Evolutionary conservation across 2,113 vertebrate genomes (phyloP).

Genomic region (Thalassarche chlororhynchos): DNA sequence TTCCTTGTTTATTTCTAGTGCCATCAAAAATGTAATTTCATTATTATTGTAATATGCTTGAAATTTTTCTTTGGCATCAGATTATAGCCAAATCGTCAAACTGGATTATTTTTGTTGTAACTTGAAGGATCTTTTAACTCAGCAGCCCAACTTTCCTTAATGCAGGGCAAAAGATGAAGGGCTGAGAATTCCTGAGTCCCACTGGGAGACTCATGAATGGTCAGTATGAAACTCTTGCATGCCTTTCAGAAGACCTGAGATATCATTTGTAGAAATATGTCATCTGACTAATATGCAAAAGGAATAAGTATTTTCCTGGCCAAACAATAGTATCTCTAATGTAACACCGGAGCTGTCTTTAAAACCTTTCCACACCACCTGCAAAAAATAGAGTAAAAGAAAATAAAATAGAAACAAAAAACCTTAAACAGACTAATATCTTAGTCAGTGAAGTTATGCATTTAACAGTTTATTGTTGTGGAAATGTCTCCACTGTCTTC

Average conservation of each 20-base stretch:
- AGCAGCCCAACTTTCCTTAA: not conserved
- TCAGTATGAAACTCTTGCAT: not conserved
- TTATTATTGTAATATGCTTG: not conserved
- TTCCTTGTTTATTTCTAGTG: not conserved
- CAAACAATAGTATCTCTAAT: not conserved
- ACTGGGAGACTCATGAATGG: not conserved
- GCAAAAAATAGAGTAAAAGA: not conserved
- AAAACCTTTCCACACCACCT: not conserved
- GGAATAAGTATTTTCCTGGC: not conserved
- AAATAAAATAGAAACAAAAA: not conserved
- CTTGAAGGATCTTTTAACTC: not conserved
- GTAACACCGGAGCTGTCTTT: not conserved
- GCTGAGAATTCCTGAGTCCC: not conserved
- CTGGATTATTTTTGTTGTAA: not conserved
- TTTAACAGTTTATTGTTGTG: not conserved
- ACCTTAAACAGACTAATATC: not conserved
- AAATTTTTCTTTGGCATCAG: not conserved
- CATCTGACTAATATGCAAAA: not conserved
- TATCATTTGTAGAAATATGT: not conserved
- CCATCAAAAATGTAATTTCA: not conserved
- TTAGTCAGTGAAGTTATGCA: not conserved
- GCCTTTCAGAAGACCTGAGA: not conserved
- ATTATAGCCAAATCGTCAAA: not conserved
- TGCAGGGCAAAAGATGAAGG: not conserved
- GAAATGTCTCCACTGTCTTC: not conserved